phyloP scores from a whole-genome alignment of 2,888 invertebrate genomes.

The Leptogaster cylindrica region DNA sequence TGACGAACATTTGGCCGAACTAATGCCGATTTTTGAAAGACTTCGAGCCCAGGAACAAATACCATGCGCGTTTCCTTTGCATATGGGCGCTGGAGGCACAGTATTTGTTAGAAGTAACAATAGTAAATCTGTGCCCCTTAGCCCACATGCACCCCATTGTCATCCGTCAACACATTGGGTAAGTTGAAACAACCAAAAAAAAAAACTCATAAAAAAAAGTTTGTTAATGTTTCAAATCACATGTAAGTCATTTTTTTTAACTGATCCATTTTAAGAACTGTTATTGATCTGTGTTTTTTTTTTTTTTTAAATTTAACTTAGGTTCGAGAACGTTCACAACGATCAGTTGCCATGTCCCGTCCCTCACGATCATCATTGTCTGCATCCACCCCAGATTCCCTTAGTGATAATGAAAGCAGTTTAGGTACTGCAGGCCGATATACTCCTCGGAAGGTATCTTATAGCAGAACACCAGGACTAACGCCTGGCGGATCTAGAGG shows the following conservation, averaged over 20 bases:
- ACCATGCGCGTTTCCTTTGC: constrained; percentile 89
- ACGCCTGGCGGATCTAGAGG: constrained; percentile 79
- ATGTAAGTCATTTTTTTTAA: constrained; percentile 12
- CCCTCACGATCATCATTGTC: constrained; percentile 80
- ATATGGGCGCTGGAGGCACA: constrained; percentile 75
- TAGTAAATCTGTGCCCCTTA: constrained; percentile 69
- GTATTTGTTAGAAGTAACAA: constrained; percentile 68
- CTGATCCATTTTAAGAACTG: neutral
- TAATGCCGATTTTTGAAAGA: constrained; percentile 95
- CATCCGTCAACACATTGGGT: constrained; percentile 73
- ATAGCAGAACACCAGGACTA: constrained; percentile 66
- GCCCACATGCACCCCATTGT: constrained; percentile 70
- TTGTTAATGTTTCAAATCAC: constrained; percentile 8
- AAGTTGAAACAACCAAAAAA: constrained; percentile 52
- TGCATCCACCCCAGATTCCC: constrained; percentile 87
- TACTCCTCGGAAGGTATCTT: constrained; percentile 71
- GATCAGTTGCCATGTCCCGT: constrained; percentile 89
- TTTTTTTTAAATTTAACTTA: constrained; percentile 58
- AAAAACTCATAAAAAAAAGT: constrained; percentile 10
- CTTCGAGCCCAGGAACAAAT: constrained; percentile 89
- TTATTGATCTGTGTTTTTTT: neutral
- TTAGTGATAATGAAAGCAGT: constrained; percentile 85
- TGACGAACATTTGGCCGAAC: constrained; percentile 93
- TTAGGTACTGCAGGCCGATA: constrained; percentile 72
- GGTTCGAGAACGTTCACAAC: constrained; percentile 91